Evolutionary conservation across 23 tunicate species (phyloP).

Genomic region (Ascidia mentula): DNA sequence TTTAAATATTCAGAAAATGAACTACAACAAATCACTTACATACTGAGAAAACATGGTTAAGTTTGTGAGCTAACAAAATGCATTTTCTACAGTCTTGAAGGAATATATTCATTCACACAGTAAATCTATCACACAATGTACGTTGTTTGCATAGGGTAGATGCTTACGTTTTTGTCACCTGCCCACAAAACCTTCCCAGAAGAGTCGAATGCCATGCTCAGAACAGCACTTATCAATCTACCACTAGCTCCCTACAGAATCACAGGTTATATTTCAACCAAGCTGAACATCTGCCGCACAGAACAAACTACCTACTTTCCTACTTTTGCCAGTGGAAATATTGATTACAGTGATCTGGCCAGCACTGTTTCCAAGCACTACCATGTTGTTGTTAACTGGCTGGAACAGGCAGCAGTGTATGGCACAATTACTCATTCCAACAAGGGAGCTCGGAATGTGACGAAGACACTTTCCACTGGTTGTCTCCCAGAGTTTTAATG

Average conservation of each 20-base stretch:
- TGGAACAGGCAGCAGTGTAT: constrained; percentile 90
- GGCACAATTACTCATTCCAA: constrained; percentile 45
- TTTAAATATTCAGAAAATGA: too few species aligned
- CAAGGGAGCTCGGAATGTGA: constrained; percentile 35
- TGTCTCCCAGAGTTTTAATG: constrained; percentile 75
- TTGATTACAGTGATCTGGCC: constrained; percentile 71
- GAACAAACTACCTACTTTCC: constrained; percentile 36
- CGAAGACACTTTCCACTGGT: constrained; percentile 57
- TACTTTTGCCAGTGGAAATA: constrained; percentile 82
- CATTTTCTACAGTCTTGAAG: too few species aligned
- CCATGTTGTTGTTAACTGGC: constrained; percentile 93
- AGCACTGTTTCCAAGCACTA: constrained; percentile 71
- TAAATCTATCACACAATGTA: too few species aligned
- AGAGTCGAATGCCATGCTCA: constrained; percentile 82
- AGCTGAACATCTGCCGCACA: too few species aligned
- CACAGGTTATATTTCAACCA: too few species aligned
- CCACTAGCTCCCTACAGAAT: constrained; percentile 78
- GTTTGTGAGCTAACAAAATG: too few species aligned
- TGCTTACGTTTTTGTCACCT: constrained; percentile 50
- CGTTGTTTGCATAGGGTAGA: too few species aligned
- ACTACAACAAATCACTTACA: too few species aligned
- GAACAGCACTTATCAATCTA: constrained; percentile 56
- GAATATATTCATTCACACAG: too few species aligned
- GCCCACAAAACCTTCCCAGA: constrained; percentile 88
- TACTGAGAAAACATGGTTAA: too few species aligned